A percentile compares a stretch with the other conserved stretches of the same genome.
Conservation (phyloP, 1,140 invertebrate genomes). For the Drosophila ercepeae region DNA sequence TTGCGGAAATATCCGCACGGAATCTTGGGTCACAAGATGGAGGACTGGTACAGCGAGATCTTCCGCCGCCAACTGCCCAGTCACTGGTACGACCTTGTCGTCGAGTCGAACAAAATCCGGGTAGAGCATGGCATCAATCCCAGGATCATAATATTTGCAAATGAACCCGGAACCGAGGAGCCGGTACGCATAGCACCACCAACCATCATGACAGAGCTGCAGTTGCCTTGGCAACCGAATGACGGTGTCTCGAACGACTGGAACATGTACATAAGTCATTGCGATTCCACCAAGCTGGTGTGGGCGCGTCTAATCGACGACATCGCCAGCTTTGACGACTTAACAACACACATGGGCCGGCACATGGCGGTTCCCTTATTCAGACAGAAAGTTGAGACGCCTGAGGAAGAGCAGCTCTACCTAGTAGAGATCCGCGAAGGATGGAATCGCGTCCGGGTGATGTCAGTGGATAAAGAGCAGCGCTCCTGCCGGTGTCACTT, state of each 20-base stretch:
- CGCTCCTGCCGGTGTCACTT: slow-evolving; percentile 69
- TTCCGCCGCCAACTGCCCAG: slow-evolving; percentile 67
- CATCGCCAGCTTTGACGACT: slow-evolving; percentile 57
- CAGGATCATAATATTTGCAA: slow-evolving; percentile 68
- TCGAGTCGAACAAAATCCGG: slow-evolving; percentile 55
- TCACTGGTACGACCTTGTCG: slow-evolving; percentile 67
- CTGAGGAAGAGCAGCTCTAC: slow-evolving; percentile 50
- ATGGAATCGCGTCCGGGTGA: slow-evolving; percentile 78
- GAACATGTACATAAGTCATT: slow-evolving; percentile 76
- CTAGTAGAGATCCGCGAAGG: slow-evolving; percentile 66
- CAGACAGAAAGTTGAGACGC: slow-evolving; percentile 15
- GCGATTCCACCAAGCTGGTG: slow-evolving; percentile 69
- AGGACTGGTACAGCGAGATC: slow-evolving; percentile 65
- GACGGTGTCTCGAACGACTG: slow-evolving; percentile 47
- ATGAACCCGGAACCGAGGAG: slow-evolving; percentile 9
- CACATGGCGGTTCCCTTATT: slow-evolving; percentile 45
- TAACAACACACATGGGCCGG: slow-evolving; percentile 65
- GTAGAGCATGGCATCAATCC: slow-evolving; percentile 54
- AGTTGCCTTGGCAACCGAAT: slow-evolving; percentile 44
- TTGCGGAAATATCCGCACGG: slow-evolving; percentile 68
- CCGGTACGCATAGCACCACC: neutral
- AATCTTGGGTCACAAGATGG: slow-evolving; percentile 72
- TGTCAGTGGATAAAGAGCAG: slow-evolving; percentile 51
- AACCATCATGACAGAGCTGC: slow-evolving; percentile 33
- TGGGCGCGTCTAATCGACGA: slow-evolving; percentile 80